Evolutionary conservation across 2,113 vertebrate species (phyloP), one percentile per base, ranked within the genome.

Genomic region (Tetrax tetrax): DNA sequence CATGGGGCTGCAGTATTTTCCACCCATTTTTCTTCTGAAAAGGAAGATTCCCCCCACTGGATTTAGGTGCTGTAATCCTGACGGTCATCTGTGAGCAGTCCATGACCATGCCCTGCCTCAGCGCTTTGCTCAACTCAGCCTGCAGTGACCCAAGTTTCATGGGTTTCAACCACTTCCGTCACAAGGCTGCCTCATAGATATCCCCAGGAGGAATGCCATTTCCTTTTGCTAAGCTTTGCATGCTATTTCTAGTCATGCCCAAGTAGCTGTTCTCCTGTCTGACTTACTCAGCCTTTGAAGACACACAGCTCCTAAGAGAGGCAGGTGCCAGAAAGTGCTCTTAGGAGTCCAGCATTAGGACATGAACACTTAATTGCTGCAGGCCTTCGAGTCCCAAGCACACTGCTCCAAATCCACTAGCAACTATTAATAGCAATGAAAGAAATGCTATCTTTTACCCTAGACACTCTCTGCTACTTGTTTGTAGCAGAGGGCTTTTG

Each of bases 161-260:
- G 68, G 71, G 38, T 95, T 96, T 95, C 89, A 85, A 89, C 93
- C 94, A 91, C 91, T 96, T 96, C 92, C 95, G 90, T 89, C 2
- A 4, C 77, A 79, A 63, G 27, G 64, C 74, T 87, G 83, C 37
- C 66, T 89, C 65, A 53, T 17, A 80, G 91, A 83, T 82, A 86
- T 38, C 57, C 61, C 71, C 69, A 65, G 0, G 2, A 89, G 86
- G 83, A 92, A 95, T 85, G 77, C 43, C n/a, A 77, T 76, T 91
- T 91, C 74, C 65, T 93, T 88, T 86, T 87, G 90, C 51, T 78
- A 56, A 89, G 76, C 48, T 95, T 92, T 92, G 75, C 25, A 29
- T 87, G 57, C 65, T 89, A 48, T 77, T 95, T 79, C 81, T 70
- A 90, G 54, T 91, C 77, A 95, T 78, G 38, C 28, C 66, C n/a